A percentile compares a stretch with the other conserved stretches of the same genome.
These are phyloP conservation scores for Tetropium fuscum DNA, from an alignment of 2,888 invertebrate species.

Conservation along the genomic window DNA sequence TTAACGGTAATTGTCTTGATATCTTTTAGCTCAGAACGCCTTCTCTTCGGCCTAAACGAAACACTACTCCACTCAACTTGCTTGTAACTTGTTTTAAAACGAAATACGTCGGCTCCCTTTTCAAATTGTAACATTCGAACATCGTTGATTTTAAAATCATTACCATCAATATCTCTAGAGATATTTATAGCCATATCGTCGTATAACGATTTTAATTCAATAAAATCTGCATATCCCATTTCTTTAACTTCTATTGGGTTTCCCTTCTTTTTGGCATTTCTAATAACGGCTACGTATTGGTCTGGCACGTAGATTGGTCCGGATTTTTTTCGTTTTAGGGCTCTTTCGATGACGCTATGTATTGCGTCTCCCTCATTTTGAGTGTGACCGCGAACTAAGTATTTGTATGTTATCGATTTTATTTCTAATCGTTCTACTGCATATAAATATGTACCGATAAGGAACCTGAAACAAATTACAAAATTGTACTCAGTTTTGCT, in stretches of 20 bases:
- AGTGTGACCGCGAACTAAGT: constrained; percentile 19
- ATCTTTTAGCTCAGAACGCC: constrained; percentile 2
- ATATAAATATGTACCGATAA: constrained; percentile 25
- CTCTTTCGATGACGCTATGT: constrained; percentile 29
- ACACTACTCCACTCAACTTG: constrained; percentile 11
- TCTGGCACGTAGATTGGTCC: constrained; percentile 24
- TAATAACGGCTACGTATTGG: constrained; percentile 19
- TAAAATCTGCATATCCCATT: constrained; percentile 20
- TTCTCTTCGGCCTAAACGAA: constrained; percentile 16
- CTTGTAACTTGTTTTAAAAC: constrained; percentile 17
- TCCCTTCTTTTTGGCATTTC: constrained; percentile 19
- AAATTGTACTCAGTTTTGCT: too few relatives aligned
- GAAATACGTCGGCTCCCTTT: background rate
- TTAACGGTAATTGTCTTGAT: constrained; percentile 9
- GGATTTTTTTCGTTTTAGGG: constrained; percentile 16
- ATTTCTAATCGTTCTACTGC: constrained; percentile 17
- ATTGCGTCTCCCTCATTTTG: constrained; percentile 28
- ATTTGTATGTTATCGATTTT: constrained; percentile 24
- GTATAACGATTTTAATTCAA: constrained; percentile 12
- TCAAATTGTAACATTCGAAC: constrained; percentile 8
- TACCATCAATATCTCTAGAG: constrained; percentile 4
- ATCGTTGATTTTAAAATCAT: constrained; percentile 6
- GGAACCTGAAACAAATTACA: constrained; percentile 20
- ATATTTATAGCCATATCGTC: constrained; percentile 17
- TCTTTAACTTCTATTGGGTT: constrained; percentile 12